phyloP scores from a whole-genome alignment of 2,888 invertebrate genomes.

The Crocallis elinguaria region DNA sequence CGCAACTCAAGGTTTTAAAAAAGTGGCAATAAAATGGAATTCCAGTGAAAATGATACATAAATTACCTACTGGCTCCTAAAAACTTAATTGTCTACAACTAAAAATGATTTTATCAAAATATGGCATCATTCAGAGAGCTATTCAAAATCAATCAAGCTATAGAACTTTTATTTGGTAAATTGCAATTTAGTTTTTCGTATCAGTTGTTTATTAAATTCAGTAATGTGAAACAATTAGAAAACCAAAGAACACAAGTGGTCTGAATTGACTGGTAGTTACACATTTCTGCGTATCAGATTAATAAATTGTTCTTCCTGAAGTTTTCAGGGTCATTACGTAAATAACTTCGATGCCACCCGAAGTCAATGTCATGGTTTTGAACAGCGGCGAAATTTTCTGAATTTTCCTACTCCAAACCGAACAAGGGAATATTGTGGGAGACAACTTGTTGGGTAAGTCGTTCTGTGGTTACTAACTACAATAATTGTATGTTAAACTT shows the following conservation, averaged over 20 bases:
- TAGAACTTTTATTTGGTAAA: slow-evolving; percentile 56
- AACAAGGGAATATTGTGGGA: slow-evolving; percentile 88
- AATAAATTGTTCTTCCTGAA: slow-evolving; percentile 47
- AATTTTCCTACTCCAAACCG: slow-evolving; percentile 69
- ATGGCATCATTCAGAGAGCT: slow-evolving; percentile 40
- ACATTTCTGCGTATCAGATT: neutral
- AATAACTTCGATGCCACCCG: slow-evolving; percentile 63
- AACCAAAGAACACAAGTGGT: neutral
- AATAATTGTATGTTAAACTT: no score
- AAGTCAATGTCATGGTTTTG: slow-evolving; percentile 64
- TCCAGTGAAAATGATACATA: slow-evolving; percentile 24
- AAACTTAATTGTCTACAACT: neutral
- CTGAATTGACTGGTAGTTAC: no score
- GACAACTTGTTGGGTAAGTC: slow-evolving; percentile 90
- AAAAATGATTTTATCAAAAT: slow-evolving; percentile 59
- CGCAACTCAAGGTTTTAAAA: neutral
- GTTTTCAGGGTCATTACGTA: slow-evolving; percentile 83
- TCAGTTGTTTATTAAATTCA: no score
- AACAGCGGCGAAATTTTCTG: slow-evolving; percentile 65
- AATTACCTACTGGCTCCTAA: neutral
- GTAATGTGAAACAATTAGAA: no score
- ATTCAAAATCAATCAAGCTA: no score
- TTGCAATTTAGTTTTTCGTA: no score
- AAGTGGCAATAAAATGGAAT: slow-evolving; percentile 19
- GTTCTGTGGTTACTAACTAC: neutral